These are phyloP conservation scores for Platerodrilus igneus DNA, from an alignment of 2,888 invertebrate species.

Conservation along the genomic window DNA sequence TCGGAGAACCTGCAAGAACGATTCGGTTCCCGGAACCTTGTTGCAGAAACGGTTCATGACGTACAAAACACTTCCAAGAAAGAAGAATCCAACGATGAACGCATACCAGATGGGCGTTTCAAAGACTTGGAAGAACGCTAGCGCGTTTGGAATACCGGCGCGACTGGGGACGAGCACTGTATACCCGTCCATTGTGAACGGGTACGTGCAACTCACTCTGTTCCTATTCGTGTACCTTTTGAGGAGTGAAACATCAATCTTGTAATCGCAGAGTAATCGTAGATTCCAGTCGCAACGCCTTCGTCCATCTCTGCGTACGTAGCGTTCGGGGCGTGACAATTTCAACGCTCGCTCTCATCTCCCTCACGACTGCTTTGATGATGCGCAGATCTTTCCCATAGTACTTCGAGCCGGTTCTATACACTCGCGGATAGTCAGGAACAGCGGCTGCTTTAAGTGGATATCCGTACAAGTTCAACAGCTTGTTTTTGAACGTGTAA, in stretches of 20 bases:
- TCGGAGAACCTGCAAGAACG: background rate
- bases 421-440: background rate
- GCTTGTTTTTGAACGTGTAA: background rate
- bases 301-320: background rate
- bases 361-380: background rate
- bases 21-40: background rate
- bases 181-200: slow-evolving; percentile 4
- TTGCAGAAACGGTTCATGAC: background rate
- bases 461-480: background rate
- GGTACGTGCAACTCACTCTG: slow-evolving; percentile 1
- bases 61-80: background rate
- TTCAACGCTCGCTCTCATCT: slow-evolving; percentile 1
- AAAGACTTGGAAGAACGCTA: slow-evolving; percentile 2
- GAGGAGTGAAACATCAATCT: background rate
- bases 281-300: background rate
- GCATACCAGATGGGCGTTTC: background rate
- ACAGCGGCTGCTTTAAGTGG: background rate
- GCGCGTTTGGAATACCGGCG: background rate
- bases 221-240: too few relatives aligned
- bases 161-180: slow-evolving; percentile 2
- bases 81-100: background rate
- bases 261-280: slow-evolving; percentile 3
- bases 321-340: too few relatives aligned
- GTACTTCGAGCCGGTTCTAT: background rate
- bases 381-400: slow-evolving; percentile 1